phyloP scores from a whole-genome alignment of 2,113 vertebrate species.

The Mirounga angustirostris region DNA sequence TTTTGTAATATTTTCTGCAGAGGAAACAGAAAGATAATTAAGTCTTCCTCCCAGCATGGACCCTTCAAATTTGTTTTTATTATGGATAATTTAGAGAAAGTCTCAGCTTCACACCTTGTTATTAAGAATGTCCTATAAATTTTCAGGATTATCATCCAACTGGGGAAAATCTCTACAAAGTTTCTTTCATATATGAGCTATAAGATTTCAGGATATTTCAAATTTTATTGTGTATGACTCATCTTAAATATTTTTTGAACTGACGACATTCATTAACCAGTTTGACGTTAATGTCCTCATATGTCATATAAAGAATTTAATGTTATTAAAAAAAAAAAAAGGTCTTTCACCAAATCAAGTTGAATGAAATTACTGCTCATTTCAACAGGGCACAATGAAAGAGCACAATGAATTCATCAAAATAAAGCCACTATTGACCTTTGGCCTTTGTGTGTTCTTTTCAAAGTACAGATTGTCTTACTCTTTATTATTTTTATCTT shows the following conservation, averaged over 20 bases:
- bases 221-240: background rate
- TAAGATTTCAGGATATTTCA: conserved; percentile 7
- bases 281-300: background rate
- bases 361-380: background rate
- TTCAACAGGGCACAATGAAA: background rate
- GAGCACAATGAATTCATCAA: background rate
- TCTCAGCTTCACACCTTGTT: background rate
- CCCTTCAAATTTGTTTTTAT: background rate
- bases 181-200: background rate
- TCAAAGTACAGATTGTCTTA: background rate
- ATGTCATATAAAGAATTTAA: background rate
- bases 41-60: background rate
- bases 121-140: background rate
- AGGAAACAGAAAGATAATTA: background rate
- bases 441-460: background rate
- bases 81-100: background rate
- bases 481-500: background rate
- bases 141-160: background rate
- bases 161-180: background rate
- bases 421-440: background rate
- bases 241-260: background rate
- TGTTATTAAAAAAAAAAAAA: background rate
- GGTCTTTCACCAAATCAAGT: conserved; percentile 4
- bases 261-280: background rate
- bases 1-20: background rate